Evolutionary conservation across 1,140 invertebrate species (phyloP).

Genomic region (Branchinecta lindahli): DNA sequence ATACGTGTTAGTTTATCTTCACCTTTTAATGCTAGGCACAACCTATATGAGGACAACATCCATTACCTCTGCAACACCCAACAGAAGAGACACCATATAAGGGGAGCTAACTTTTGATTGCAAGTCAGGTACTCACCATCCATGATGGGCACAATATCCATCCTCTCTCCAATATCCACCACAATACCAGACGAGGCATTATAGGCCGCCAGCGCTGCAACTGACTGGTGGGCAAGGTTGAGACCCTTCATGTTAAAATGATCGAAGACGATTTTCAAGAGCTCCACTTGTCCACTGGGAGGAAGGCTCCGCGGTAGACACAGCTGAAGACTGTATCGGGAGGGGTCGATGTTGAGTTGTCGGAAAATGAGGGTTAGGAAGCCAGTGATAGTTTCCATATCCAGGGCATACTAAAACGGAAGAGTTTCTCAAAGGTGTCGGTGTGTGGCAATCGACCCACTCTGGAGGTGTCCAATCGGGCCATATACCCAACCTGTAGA

Average conservation of each 20-base stretch:
- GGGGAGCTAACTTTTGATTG: too few relatives aligned
- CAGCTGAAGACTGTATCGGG: constrained; percentile 31
- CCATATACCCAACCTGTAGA: too few relatives aligned
- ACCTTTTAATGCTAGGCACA: too few relatives aligned
- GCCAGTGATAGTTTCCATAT: constrained; percentile 32
- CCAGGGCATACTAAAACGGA: constrained; percentile 30
- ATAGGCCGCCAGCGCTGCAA: constrained; percentile 45
- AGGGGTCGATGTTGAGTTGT: constrained; percentile 33
- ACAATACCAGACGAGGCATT: constrained; percentile 45
- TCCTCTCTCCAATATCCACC: constrained; percentile 44
- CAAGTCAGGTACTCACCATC: constrained; percentile 39
- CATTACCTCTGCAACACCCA: too few relatives aligned
- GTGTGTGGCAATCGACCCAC: not conserved
- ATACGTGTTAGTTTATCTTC: too few relatives aligned
- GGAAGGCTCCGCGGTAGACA: constrained; percentile 36
- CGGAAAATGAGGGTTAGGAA: constrained; percentile 36
- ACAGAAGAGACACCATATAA: too few relatives aligned
- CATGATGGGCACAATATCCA: constrained; percentile 44
- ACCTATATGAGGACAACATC: too few relatives aligned
- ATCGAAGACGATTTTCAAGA: constrained; percentile 34
- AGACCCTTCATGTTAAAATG: constrained; percentile 28
- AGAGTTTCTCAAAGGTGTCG: not conserved
- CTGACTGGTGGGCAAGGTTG: constrained; percentile 40
- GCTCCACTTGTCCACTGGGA: constrained; percentile 30
- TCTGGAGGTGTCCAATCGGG: too few relatives aligned